Base-by-base conservation (phyloP, 2,888 invertebrate genomes). In the Mimachlamys varia region DNA sequence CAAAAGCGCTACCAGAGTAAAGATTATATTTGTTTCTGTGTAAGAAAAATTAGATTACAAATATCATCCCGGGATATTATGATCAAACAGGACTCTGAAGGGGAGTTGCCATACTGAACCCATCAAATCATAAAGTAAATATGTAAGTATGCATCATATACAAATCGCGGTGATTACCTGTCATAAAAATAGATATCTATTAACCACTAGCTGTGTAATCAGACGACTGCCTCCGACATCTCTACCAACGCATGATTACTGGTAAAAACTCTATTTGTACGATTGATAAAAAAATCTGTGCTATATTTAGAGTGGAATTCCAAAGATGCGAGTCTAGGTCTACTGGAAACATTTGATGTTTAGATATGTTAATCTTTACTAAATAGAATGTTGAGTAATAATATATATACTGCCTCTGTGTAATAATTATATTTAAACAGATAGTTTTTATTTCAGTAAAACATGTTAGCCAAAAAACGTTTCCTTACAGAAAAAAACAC, bases 181-280 rank as follows among this genome's bases (percentile, higher is more conserved):
- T 76, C 76, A 76, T 76, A 76, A 76, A 76, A 76, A 76, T 76
- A 76, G 76, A 76, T 76, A 76, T 10, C 76, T 76, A 76, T 76
- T 33, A 76, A 33, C 19, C 76, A 33, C 76, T 76, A 33, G 22
- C 76, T 76, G 76, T 76, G 76, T 76, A 13, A 33, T 76, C 76
- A 22, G 17, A n/a, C 22, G 17, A 4, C 76, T 33, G 76, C 76
- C 76, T 76, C 22, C 76, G 33, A 22, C 76, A 76, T 76, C 76
- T 12, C 33, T 22, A 7, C n/a, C 22, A 58, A 58, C 0, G 4
- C 58, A 53, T 19, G 58, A 58, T 58, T 58, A 58, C 22, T 19
- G 3, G 58, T 58, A 58, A 76, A 76, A 76, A 76, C 76, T 0
- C 27, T 76, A 76, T 76, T 76, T 76, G 33, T 76, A 33, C 76